Evolutionary conservation across 2,888 invertebrate species (phyloP).

Genomic region (Glaucopsyche alexis): DNA sequence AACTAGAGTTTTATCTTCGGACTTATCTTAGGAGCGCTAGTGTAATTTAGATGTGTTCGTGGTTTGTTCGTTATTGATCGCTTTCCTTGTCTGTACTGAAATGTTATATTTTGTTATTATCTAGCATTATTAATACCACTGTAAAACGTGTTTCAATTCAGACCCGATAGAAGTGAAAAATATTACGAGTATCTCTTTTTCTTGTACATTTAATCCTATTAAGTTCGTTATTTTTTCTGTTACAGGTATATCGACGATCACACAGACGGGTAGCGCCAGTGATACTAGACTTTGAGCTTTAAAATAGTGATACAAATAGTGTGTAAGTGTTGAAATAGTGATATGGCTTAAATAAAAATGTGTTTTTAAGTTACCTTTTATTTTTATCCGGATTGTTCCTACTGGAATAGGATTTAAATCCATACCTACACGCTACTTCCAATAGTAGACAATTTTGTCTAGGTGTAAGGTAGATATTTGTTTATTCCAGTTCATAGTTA

Average conservation of each 20-base stretch:
- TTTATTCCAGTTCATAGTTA: too few species aligned
- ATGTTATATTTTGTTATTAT: background rate
- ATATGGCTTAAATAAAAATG: background rate
- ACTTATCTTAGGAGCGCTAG: conserved; percentile 29
- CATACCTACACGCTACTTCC: too few species aligned
- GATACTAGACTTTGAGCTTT: conserved; percentile 39
- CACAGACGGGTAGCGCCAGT: conserved; percentile 36
- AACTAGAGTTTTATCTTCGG: conserved; percentile 30
- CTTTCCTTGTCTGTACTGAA: background rate
- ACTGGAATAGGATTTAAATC: too few species aligned
- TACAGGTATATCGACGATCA: conserved; percentile 39
- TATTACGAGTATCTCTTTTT: too few species aligned
- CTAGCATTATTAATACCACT: too few species aligned
- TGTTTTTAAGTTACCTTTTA: background rate
- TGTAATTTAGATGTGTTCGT: conserved; percentile 27
- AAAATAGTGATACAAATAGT: conserved; percentile 1
- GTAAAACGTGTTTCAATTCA: background rate
- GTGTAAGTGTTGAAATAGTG: conserved; percentile 2
- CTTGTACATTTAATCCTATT: too few species aligned
- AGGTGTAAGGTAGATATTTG: too few species aligned
- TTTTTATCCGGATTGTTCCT: too few species aligned
- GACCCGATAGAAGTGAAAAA: background rate
- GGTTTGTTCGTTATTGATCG: background rate
- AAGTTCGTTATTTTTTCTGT: conserved; percentile 28
- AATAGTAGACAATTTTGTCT: too few species aligned